A percentile compares a stretch with the other conserved stretches of the same genome.
Conservation (phyloP, 2,797 vertebrate genomes). For the Gymnopithys bicolor region DNA sequence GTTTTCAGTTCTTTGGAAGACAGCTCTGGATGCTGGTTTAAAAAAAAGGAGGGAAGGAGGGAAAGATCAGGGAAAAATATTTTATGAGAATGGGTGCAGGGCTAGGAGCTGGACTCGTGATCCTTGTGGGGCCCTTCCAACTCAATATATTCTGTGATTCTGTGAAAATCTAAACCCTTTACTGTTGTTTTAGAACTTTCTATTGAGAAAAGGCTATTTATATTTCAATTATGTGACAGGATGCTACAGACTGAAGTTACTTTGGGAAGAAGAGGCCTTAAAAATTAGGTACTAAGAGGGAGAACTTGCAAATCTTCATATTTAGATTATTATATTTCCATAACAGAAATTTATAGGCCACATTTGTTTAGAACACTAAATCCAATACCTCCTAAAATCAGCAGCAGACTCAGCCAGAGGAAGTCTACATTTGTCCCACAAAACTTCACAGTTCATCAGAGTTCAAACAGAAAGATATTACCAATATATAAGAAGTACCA, state of each 20-base stretch:
- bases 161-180: not conserved
- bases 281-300: not conserved
- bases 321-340: not conserved
- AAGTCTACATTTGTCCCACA: not conserved
- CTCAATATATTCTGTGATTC: not conserved
- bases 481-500: not conserved
- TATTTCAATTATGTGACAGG: not conserved
- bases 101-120: not conserved
- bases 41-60: not conserved
- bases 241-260: not conserved
- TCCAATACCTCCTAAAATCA: not conserved
- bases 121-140: not conserved
- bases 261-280: not conserved
- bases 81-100: not conserved
- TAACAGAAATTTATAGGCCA: not conserved
- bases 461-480: not conserved
- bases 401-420: not conserved
- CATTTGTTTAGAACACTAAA: not conserved
- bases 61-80: not conserved
- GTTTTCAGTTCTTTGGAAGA: not conserved
- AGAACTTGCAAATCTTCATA: not conserved
- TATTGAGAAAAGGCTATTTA: not conserved
- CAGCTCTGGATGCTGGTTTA: not conserved
- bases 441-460: not conserved
- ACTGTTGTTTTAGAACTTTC: not conserved